Percentiles rank a stretch among this genome's conserved stretches.
These are phyloP conservation scores for Sicus ferrugineus DNA, from an alignment of 2,888 invertebrate genomes.

Conservation along the genomic window DNA sequence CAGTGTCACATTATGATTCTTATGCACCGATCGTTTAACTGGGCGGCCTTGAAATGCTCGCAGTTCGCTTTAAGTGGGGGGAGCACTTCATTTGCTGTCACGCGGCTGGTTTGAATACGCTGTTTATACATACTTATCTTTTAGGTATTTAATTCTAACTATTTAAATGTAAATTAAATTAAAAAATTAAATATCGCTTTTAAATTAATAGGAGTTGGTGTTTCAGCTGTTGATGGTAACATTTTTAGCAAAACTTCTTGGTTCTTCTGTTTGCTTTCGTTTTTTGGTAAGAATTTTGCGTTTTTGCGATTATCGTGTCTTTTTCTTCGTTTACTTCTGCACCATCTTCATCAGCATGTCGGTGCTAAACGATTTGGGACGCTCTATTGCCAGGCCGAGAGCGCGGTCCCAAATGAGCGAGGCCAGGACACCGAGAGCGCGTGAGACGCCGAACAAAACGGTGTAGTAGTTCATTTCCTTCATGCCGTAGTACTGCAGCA, in stretches of 20 bases:
- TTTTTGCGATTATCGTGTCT: conserved; percentile 1
- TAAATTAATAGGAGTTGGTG: conserved; percentile 31
- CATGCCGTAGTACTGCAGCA: conserved; percentile 84
- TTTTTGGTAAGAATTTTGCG: conserved; percentile 3
- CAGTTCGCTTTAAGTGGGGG: neutral
- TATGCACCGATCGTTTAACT: neutral
- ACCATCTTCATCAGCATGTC: conserved; percentile 66
- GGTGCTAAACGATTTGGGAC: conserved; percentile 82
- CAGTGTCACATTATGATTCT: neutral
- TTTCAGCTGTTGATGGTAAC: neutral
- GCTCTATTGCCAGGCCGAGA: conserved; percentile 82
- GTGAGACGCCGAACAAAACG: conserved; percentile 86
- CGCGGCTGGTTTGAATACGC: conserved; percentile 13
- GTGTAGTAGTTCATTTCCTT: conserved; percentile 92
- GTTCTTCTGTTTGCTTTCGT: conserved; percentile 10
- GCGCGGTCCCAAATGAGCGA: conserved; percentile 85
- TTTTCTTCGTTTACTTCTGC: conserved; percentile 55
- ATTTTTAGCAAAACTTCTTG: neutral
- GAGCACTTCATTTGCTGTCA: neutral
- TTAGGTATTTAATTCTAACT: conserved; percentile 29
- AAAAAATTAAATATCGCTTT: conserved; percentile 28
- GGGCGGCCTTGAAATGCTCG: neutral
- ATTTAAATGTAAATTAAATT: conserved; percentile 31
- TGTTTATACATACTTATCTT: conserved; percentile 24
- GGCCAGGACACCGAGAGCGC: conserved; percentile 83